These are phyloP conservation scores for Phymorhynchus buccinoides DNA, from an alignment of 1,140 invertebrate species.

Conservation along the genomic window DNA sequence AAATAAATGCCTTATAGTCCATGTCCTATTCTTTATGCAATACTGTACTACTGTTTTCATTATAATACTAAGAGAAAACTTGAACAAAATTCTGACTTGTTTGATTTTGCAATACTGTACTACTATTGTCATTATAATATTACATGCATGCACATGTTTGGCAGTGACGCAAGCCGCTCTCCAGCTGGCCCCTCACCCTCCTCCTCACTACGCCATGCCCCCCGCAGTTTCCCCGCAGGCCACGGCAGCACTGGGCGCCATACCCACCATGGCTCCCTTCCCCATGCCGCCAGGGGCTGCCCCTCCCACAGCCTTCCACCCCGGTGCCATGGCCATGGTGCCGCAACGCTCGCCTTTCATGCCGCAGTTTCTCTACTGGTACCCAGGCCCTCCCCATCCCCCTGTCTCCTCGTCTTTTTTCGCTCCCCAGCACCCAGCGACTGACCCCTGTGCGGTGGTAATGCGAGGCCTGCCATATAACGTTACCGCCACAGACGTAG, in stretches of 20 bases:
- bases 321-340: constrained; percentile 58
- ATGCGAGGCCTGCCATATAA: constrained; percentile 75
- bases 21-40: no score
- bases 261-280: constrained; percentile 62
- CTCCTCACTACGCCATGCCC: constrained; percentile 50
- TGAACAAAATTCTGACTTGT: no score
- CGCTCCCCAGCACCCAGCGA: no score
- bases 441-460: constrained; percentile 74
- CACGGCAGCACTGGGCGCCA: constrained; percentile 59
- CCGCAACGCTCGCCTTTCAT: constrained; percentile 57
- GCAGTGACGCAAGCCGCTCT: no score
- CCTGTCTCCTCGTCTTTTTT: constrained; percentile 90
- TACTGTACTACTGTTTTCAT: no score
- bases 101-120: no score
- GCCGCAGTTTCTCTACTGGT: constrained; percentile 79
- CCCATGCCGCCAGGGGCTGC: constrained; percentile 68
- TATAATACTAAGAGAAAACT: no score
- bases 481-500: constrained; percentile 72
- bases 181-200: constrained; percentile 68
- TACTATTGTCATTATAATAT: no score
- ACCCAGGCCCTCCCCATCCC: constrained; percentile 92
- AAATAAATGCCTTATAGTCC: no score
- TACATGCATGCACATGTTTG: no score
- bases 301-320: no score
- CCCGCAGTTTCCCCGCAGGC: constrained; percentile 57